Base-by-base conservation (phyloP, 2,888 invertebrate species). In the Nomada lathburiana region DNA sequence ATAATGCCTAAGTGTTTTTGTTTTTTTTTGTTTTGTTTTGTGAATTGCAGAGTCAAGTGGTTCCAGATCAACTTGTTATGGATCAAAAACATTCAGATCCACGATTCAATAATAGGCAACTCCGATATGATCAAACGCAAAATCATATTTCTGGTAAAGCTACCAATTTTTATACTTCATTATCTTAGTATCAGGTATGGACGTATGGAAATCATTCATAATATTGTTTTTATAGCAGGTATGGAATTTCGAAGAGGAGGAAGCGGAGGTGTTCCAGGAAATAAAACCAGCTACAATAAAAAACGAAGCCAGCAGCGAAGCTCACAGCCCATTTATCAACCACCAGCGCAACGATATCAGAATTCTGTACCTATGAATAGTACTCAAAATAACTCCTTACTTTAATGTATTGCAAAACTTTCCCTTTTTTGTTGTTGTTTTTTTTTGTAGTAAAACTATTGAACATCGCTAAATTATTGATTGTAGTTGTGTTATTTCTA, bases 291-390 rank as follows among this genome's bases (percentile, higher is more conserved):
- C 67, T 87, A 88, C 29, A 84, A 82, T 36, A 91, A 91, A 57
- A 92, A 90, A 83, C 89, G 92, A 2, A 89, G 83, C 42, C 92
- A 92, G 60, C 93, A 93, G 67, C 91, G 94, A 62, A 93, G 89
- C 83, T 87, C 93, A 5, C 93, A 93, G 76, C 91, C 93, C 1
- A 94, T 94, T 79, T 94, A 94, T 76, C 94, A 93, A 80, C 94
- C 94, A 47, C 94, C 94, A 3, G 93, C 93, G 60, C 93, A 93
- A 80, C 92, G 94, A 73, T 87, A 85, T 65, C 86, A 87, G 50
- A 76, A 67, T 68, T 76, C 84, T 65, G 80, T 82, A 81, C 81
- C 87, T 76, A 80, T 81, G 74, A 87, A 86, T 70, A 87, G 84
- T 70, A 74, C 89, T 76, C 86, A 82, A 57, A 83, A 86, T 77